Percentiles rank a stretch among this genome's conserved stretches.
Evolutionary conservation across 2,797 vertebrate genomes (phyloP).

Genomic region (Steatocranus sp.): DNA sequence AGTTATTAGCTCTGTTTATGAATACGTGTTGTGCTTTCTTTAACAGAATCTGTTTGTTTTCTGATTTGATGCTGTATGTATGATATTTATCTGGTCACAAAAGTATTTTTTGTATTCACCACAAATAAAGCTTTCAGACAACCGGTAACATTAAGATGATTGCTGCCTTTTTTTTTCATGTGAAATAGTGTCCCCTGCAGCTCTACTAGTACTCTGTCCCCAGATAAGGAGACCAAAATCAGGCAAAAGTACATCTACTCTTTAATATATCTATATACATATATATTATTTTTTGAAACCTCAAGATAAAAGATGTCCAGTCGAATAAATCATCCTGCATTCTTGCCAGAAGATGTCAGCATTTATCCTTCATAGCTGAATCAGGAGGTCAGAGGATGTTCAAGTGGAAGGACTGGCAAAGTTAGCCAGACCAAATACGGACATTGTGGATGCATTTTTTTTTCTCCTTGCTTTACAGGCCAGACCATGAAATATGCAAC

Average conservation of each 20-base stretch:
- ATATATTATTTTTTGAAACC: not conserved
- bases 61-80: conserved; percentile 74
- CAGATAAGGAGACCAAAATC: not conserved
- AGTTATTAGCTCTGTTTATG: conserved; percentile 65
- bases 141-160: not conserved
- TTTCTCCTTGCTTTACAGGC: conserved; percentile 28
- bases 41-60: conserved; percentile 70
- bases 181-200: not conserved
- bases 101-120: conserved; percentile 87
- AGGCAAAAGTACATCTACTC: not conserved
- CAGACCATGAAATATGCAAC: conserved; percentile 52
- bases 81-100: conserved; percentile 82
- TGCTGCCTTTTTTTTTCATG: not conserved
- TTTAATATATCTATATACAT: not conserved
- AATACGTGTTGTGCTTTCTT: conserved; percentile 77
- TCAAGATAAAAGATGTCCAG: not conserved
- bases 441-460: conserved; percentile 55
- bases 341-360: conserved; percentile 76
- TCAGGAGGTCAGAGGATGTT: conserved; percentile 24
- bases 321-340: conserved; percentile 16
- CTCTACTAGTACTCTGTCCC: not conserved
- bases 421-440: conserved; percentile 76
- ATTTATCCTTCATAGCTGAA: conserved; percentile 30
- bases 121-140: conserved; percentile 77
- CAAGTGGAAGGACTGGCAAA: conserved; percentile 41